These are phyloP conservation scores for Clitarchus hookeri DNA, from an alignment of 2,888 invertebrate species.

Conservation along the genomic window DNA sequence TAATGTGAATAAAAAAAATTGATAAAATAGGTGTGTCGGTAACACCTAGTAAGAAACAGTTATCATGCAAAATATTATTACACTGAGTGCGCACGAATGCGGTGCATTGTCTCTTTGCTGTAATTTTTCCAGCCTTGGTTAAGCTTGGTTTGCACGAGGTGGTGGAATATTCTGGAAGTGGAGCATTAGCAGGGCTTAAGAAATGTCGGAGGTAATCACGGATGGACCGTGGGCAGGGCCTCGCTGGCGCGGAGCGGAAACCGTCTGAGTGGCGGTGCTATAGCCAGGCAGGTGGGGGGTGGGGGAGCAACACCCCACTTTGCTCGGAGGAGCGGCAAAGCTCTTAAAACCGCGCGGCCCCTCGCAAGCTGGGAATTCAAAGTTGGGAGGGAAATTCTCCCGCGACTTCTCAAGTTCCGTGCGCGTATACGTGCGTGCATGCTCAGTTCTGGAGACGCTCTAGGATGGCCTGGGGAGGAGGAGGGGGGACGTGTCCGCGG, in stretches of 20 bases:
- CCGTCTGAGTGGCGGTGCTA: not conserved
- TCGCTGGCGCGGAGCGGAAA: not conserved
- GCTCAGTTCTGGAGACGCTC: not conserved
- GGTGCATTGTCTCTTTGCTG: too few species aligned
- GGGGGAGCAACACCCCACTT: not conserved
- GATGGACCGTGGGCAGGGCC: too few species aligned
- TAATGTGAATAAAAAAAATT: too few species aligned
- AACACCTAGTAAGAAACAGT: too few species aligned
- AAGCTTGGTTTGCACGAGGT: too few species aligned
- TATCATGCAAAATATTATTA: too few species aligned
- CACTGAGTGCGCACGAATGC: too few species aligned
- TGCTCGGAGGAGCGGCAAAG: not conserved
- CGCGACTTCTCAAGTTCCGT: not conserved
- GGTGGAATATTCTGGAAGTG: too few species aligned
- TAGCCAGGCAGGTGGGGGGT: not conserved
- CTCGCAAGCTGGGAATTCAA: not conserved
- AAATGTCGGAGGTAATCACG: too few species aligned
- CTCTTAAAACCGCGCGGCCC: not conserved
- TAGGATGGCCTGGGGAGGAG: not conserved
- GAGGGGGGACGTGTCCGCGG: slow-evolving; percentile 16
- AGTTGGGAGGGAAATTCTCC: not conserved
- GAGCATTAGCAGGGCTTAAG: too few species aligned
- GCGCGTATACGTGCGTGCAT: not conserved
- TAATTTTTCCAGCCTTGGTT: too few species aligned
- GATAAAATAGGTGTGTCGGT: too few species aligned